These are phyloP conservation scores for Stegodyphus mimosarum DNA, from an alignment of 1,140 invertebrate species.

Conservation along the genomic window DNA sequence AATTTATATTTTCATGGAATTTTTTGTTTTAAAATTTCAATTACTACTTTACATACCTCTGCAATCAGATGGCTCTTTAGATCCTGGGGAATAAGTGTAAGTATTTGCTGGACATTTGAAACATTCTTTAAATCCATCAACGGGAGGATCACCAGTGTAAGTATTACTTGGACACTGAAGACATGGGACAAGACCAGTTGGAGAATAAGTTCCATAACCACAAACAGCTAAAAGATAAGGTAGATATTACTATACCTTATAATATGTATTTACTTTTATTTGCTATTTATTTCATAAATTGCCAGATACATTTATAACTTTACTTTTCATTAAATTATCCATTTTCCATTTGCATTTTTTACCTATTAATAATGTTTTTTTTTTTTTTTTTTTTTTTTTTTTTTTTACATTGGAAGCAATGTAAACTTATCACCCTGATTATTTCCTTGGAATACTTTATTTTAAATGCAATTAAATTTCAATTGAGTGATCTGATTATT, in stretches of 20 bases:
- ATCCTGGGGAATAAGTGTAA: conserved; percentile 91
- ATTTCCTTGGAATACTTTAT: too few relatives aligned
- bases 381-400: too few relatives aligned
- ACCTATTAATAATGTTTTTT: too few relatives aligned
- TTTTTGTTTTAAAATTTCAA: too few relatives aligned
- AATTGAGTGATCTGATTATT: too few relatives aligned
- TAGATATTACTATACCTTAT: background rate
- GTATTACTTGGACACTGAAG: conserved; percentile 94
- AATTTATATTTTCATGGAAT: too few relatives aligned
- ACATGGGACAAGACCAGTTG: conserved; percentile 93
- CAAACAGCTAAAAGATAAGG: conserved; percentile 76
- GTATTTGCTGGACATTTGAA: conserved; percentile 89
- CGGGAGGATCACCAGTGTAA: conserved; percentile 86
- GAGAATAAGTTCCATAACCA: conserved; percentile 95
- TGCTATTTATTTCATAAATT: background rate
- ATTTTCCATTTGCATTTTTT: too few relatives aligned
- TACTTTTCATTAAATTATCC: background rate
- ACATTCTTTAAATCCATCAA: conserved; percentile 93
- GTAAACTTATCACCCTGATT: too few relatives aligned
- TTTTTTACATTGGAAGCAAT: too few relatives aligned
- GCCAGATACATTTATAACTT: background rate
- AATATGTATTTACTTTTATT: background rate
- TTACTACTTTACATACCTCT: conserved; percentile 71
- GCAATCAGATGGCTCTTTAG: conserved; percentile 83
- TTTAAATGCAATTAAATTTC: too few relatives aligned